Conservation (phyloP, 2,888 invertebrate genomes). For the Pyrgus malvae region DNA sequence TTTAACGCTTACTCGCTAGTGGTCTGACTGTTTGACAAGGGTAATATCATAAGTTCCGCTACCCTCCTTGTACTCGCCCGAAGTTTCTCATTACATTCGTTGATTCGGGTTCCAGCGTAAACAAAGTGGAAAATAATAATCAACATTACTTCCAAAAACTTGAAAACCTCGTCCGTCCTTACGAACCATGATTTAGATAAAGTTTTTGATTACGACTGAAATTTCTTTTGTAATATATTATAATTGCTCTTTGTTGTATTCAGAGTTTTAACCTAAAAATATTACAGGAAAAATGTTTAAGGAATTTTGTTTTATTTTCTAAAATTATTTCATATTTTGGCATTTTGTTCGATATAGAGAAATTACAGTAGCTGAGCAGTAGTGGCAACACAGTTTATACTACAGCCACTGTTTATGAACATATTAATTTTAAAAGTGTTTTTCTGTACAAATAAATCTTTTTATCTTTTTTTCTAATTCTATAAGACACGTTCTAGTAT, state of each 20-base stretch:
- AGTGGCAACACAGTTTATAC: too few relatives aligned
- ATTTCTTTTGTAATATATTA: neutral
- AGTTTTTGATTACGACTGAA: neutral
- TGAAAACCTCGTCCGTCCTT: neutral
- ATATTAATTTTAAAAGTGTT: too few relatives aligned
- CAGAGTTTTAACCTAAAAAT: too few relatives aligned
- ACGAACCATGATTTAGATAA: neutral
- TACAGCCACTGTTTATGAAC: too few relatives aligned
- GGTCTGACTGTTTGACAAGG: neutral
- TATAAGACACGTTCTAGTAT: too few relatives aligned
- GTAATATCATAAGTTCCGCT: conserved; percentile 7
- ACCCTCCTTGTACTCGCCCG: neutral
- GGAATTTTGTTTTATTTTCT: too few relatives aligned
- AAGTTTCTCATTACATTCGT: conserved; percentile 22
- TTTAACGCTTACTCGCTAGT: neutral
- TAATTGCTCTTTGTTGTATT: neutral
- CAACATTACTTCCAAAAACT: conserved; percentile 5
- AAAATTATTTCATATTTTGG: too few relatives aligned
- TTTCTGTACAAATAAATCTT: too few relatives aligned
- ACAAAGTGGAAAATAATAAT: conserved; percentile 20
- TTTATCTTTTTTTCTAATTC: too few relatives aligned
- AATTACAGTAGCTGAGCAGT: too few relatives aligned
- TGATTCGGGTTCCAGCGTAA: conserved; percentile 14
- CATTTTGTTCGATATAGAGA: too few relatives aligned
- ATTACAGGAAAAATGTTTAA: too few relatives aligned